phyloP scores from a whole-genome alignment of 1,140 invertebrate genomes.

The Plutomurus gul region DNA sequence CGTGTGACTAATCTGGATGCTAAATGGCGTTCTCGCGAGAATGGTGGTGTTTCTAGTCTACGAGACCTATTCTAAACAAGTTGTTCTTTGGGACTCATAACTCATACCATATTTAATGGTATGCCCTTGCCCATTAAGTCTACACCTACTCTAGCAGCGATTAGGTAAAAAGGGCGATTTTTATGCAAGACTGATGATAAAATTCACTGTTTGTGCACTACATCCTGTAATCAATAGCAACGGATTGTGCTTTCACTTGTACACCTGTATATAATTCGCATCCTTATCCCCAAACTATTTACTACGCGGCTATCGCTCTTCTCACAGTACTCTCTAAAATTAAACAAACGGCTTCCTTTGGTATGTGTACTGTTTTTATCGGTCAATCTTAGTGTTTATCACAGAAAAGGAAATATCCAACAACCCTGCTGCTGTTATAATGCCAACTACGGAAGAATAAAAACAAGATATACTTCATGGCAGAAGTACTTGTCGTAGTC shows the following conservation, averaged over 20 bases:
- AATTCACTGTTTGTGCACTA: neutral
- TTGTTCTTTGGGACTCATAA: neutral
- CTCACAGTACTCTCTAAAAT: no score
- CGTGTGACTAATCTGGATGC: neutral
- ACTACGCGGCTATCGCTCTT: neutral
- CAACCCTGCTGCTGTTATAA: no score
- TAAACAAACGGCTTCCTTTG: no score
- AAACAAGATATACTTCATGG: no score
- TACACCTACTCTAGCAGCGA: neutral
- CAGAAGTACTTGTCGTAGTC: neutral
- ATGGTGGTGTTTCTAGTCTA: neutral
- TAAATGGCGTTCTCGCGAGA: neutral
- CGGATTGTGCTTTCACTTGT: neutral
- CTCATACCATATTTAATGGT: no score
- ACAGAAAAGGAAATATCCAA: neutral
- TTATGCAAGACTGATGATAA: neutral
- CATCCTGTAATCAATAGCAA: slow-evolving; percentile 21
- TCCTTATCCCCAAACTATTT: neutral
- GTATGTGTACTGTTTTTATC: no score
- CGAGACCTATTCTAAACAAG: neutral
- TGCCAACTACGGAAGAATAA: no score
- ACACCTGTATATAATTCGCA: neutral
- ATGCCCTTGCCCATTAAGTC: neutral
- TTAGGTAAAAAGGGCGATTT: neutral
- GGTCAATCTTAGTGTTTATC: no score